Evolutionary conservation across 2,888 invertebrate genomes (phyloP).

Genomic region (Dascillus cervinus): DNA sequence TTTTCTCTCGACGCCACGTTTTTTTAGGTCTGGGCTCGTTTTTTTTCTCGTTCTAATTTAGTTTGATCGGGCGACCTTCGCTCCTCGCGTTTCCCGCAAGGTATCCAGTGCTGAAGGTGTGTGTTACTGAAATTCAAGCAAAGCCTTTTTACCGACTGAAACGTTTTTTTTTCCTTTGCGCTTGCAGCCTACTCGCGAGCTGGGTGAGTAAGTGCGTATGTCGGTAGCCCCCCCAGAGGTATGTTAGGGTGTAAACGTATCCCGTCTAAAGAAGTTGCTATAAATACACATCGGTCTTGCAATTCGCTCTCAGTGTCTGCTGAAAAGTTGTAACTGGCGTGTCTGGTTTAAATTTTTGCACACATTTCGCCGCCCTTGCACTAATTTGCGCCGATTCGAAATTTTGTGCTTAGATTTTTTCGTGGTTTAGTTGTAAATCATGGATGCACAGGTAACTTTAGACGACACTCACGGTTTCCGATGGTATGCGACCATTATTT

Average conservation of each 20-base stretch:
- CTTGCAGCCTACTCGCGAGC: neutral
- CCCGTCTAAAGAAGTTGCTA: slow-evolving; percentile 36
- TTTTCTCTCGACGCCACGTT: too few species aligned
- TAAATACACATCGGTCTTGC: slow-evolving; percentile 32
- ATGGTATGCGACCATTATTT: slow-evolving; percentile 33
- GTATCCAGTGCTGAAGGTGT: too few species aligned
- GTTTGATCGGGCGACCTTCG: too few species aligned
- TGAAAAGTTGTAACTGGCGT: slow-evolving; percentile 20
- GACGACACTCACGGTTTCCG: slow-evolving; percentile 27
- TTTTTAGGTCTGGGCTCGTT: too few species aligned
- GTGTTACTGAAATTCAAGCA: too few species aligned
- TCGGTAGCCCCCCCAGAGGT: slow-evolving; percentile 11
- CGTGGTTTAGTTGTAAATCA: too few species aligned
- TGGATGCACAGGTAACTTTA: slow-evolving; percentile 39
- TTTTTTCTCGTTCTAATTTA: too few species aligned
- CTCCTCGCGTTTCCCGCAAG: too few species aligned
- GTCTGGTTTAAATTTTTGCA: slow-evolving; percentile 8
- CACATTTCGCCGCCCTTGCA: neutral
- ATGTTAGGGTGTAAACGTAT: slow-evolving; percentile 26
- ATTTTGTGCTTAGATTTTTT: slow-evolving; percentile 3
- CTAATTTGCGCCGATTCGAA: too few species aligned
- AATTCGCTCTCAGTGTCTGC: slow-evolving; percentile 32
- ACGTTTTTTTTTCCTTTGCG: too few species aligned
- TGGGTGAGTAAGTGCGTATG: neutral
- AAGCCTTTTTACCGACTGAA: too few species aligned